Conservation (phyloP, 2,797 vertebrate genomes). For the Monodelphis domestica region DNA sequence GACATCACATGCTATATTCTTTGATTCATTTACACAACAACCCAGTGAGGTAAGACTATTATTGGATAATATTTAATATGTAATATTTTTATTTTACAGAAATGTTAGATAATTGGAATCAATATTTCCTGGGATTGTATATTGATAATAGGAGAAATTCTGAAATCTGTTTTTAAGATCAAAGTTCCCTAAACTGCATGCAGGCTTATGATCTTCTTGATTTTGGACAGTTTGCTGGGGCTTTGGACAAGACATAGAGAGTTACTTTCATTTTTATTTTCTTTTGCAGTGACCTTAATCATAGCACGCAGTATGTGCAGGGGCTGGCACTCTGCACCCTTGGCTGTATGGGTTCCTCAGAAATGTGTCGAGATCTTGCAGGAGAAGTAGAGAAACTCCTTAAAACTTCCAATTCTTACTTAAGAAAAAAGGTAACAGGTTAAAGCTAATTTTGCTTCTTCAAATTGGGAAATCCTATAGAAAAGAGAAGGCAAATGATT, state of each 20-base stretch:
- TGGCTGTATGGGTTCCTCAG: slow-evolving; percentile 99
- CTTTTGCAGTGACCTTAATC: slow-evolving; percentile 95
- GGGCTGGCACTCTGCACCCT: slow-evolving; percentile 98
- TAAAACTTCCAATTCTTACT: slow-evolving; percentile 99
- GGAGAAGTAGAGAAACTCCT: slow-evolving; percentile 99
- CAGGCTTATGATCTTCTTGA: not conserved
- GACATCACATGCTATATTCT: not conserved
- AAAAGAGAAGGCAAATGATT: slow-evolving; percentile 37
- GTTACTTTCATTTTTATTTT: slow-evolving; percentile 50
- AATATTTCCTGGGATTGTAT: slow-evolving; percentile 32
- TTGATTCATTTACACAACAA: not conserved
- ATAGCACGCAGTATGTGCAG: slow-evolving; percentile 99
- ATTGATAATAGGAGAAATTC: slow-evolving; percentile 33
- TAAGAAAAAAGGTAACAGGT: slow-evolving; percentile 96
- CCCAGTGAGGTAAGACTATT: not conserved
- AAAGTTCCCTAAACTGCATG: not conserved
- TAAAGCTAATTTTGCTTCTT: slow-evolving; percentile 42
- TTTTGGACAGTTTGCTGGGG: slow-evolving; percentile 24
- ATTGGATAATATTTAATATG: too few species aligned
- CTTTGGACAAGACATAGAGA: not conserved
- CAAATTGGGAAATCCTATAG: slow-evolving; percentile 25
- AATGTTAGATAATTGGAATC: slow-evolving; percentile 35
- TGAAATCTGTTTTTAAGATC: slow-evolving; percentile 25
- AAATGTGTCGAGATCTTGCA: slow-evolving; percentile 99
- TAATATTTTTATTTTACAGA: not conserved